phyloP scores from a whole-genome alignment of 2,797 vertebrate species.

The Rhincodon typus region DNA sequence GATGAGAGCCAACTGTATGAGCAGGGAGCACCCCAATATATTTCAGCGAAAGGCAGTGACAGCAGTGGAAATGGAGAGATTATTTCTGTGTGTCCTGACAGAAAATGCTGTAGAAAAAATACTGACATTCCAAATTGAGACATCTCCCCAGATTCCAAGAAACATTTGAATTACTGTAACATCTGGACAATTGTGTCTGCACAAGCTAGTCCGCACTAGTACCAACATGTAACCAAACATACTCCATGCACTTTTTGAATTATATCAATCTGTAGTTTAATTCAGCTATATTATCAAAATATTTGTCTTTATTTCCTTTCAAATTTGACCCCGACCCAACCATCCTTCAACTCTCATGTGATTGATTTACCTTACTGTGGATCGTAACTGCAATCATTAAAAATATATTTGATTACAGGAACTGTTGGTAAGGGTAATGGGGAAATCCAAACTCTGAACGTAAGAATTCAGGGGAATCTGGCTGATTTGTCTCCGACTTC shows the following conservation, averaged over 20 bases:
- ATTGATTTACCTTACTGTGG: neutral
- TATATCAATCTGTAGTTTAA: too few species aligned
- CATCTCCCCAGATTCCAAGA: neutral
- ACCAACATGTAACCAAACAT: neutral
- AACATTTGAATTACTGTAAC: constrained; percentile 1
- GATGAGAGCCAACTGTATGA: neutral
- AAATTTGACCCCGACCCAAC: neutral
- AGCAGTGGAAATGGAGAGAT: neutral
- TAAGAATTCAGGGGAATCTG: neutral
- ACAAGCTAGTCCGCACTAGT: neutral
- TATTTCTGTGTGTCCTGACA: neutral
- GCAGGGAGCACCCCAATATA: neutral
- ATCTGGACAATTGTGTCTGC: neutral
- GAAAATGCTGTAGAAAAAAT: neutral
- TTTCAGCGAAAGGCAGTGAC: neutral
- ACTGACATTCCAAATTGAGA: neutral
- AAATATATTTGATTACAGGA: neutral
- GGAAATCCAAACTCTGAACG: neutral
- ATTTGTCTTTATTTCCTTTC: neutral
- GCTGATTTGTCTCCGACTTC: neutral
- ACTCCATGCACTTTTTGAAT: neutral
- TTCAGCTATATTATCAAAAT: neutral
- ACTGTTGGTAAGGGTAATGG: neutral
- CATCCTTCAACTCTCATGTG: too few species aligned
- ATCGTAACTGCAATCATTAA: neutral